Conservation (phyloP, 2,113 vertebrate species). For the Callipepla californica region DNA sequence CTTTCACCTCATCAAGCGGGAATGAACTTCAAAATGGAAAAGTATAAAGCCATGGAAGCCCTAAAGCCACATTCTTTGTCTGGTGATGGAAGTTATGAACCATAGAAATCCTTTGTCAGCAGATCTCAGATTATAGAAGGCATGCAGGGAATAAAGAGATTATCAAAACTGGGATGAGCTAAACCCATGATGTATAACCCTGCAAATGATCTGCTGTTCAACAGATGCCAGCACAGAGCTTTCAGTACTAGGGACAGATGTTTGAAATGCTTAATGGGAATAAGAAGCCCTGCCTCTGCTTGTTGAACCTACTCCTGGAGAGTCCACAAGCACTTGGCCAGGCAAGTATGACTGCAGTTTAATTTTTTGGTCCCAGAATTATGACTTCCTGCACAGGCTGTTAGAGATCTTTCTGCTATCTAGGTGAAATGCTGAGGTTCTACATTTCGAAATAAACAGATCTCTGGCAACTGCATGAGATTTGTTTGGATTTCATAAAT, state of each 20-base stretch:
- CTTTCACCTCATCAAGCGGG: neutral
- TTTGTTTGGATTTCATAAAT: neutral
- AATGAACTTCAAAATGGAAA: slow-evolving; percentile 3
- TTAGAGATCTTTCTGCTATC: neutral
- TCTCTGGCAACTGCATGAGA: neutral
- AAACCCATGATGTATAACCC: neutral
- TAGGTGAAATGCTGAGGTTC: neutral
- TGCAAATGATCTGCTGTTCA: slow-evolving; percentile 11
- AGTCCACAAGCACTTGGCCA: neutral
- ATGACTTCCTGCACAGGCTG: neutral
- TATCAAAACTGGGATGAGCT: slow-evolving; percentile 26
- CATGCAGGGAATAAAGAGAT: slow-evolving; percentile 37
- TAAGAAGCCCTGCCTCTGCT: neutral
- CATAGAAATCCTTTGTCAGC: slow-evolving; percentile 9
- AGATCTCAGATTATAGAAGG: slow-evolving; percentile 14
- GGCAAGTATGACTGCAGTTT: neutral
- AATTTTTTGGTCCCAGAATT: neutral
- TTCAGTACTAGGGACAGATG: neutral
- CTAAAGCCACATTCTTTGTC: neutral
- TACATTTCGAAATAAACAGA: neutral
- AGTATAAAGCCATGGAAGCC: neutral
- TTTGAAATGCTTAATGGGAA: slow-evolving; percentile 14
- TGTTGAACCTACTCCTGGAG: neutral
- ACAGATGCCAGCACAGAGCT: slow-evolving; percentile 18
- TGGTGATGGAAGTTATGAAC: neutral